Percentiles rank a stretch among this genome's conserved stretches.
phyloP scores from a whole-genome alignment of 2,113 vertebrate species.

The Columba livia region DNA sequence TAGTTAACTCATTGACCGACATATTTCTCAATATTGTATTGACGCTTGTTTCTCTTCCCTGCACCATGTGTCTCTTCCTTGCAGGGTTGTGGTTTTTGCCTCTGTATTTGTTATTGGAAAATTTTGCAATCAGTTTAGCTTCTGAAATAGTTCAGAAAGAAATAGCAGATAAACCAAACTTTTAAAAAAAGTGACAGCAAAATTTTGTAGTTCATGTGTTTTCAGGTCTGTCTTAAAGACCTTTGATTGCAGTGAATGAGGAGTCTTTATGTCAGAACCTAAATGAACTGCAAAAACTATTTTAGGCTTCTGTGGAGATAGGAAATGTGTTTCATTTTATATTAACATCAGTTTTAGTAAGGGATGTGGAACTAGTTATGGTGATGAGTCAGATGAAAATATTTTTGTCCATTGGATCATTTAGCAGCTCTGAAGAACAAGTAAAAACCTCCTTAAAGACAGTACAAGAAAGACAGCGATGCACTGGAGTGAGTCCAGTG shows the following conservation, averaged over 20 bases:
- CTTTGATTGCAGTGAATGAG: neutral
- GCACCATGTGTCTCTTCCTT: neutral
- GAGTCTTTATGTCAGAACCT: neutral
- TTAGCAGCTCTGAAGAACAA: neutral
- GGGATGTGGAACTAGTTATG: neutral
- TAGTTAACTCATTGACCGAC: neutral
- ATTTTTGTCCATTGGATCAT: neutral
- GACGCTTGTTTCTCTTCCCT: neutral
- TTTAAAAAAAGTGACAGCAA: neutral
- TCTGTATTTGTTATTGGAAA: neutral
- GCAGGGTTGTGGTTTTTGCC: neutral
- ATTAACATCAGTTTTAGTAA: neutral
- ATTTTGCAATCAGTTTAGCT: neutral
- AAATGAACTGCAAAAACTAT: neutral
- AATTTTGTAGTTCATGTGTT: neutral
- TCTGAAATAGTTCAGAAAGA: neutral
- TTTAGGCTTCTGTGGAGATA: neutral
- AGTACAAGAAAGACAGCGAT: neutral
- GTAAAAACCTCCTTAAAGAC: neutral
- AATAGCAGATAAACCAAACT: neutral
- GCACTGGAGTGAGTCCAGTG: neutral
- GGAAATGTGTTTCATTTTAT: neutral
- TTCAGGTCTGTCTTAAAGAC: neutral
- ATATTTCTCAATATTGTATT: neutral
- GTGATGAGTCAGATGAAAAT: neutral